Evolutionary conservation across 2,888 invertebrate genomes (phyloP).

Genomic region (Diachrysia chrysitis): DNA sequence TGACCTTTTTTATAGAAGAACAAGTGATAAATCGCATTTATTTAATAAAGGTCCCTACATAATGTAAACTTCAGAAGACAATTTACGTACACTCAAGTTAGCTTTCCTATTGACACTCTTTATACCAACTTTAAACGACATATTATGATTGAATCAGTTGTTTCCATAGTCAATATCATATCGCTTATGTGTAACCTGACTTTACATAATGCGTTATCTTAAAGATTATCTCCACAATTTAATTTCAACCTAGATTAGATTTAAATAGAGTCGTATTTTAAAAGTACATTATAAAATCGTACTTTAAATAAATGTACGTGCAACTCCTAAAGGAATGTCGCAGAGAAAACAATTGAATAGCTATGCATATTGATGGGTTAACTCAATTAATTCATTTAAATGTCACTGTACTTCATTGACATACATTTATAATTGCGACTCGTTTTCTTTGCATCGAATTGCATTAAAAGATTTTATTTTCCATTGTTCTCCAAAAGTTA

Average conservation of each 20-base stretch:
- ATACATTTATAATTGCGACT: constrained; percentile 31
- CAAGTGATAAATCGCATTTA: too few relatives aligned
- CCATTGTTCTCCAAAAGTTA: constrained; percentile 13
- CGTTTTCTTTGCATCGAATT: constrained; percentile 16
- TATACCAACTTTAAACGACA: constrained; percentile 41
- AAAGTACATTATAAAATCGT: constrained; percentile 11
- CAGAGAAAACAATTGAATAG: constrained; percentile 57
- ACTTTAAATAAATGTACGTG: constrained; percentile 21
- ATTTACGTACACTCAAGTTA: neutral
- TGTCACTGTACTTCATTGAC: constrained; percentile 40
- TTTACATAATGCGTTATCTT: constrained; percentile 37
- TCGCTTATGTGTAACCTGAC: constrained; percentile 32
- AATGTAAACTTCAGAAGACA: neutral
- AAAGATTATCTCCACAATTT: neutral
- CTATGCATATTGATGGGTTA: constrained; percentile 49
- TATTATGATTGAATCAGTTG: constrained; percentile 43
- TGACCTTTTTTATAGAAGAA: too few relatives aligned
- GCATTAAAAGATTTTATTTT: constrained; percentile 1
- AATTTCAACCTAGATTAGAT: constrained; percentile 19
- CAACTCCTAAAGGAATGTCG: constrained; percentile 56
- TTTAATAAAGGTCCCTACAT: too few relatives aligned
- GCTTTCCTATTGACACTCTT: constrained; percentile 17
- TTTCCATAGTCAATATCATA: constrained; percentile 33
- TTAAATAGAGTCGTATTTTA: constrained; percentile 15
- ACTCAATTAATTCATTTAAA: constrained; percentile 50